These are phyloP conservation scores for Trilocha varians DNA, from an alignment of 2,888 invertebrate genomes.

Conservation along the genomic window DNA sequence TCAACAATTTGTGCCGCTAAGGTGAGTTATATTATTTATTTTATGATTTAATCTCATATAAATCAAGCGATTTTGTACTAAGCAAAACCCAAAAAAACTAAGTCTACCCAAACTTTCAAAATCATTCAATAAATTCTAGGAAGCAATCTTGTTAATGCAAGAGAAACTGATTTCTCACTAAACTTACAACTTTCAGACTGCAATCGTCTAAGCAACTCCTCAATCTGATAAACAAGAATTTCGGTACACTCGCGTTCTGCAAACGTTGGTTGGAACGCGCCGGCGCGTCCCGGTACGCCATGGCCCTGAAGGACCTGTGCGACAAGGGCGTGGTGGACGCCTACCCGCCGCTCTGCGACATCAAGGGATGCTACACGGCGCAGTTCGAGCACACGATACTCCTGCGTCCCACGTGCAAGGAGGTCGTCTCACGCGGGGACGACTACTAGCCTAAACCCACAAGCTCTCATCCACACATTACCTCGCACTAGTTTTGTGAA, in stretches of 20 bases:
- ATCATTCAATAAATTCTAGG: too few relatives aligned
- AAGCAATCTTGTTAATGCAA: too few relatives aligned
- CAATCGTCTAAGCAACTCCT: conserved; percentile 94
- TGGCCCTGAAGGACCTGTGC: conserved; percentile 98
- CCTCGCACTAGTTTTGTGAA: too few relatives aligned
- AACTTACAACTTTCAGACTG: conserved; percentile 73
- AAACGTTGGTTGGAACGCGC: conserved; percentile 98
- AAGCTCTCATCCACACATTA: too few relatives aligned
- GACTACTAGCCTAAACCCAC: conserved; percentile 92
- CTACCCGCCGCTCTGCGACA: conserved; percentile 98
- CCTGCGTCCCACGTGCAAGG: conserved; percentile 97
- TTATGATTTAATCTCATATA: not conserved
- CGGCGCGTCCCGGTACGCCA: conserved; percentile 97
- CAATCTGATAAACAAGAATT: conserved; percentile 95
- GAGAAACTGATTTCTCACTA: too few relatives aligned
- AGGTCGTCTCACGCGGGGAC: conserved; percentile 95
- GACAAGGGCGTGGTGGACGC: conserved; percentile 98
- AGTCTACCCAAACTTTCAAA: not conserved
- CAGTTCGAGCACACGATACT: conserved; percentile 99
- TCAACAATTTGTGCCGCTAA: conserved; percentile 90
- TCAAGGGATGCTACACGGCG: conserved; percentile 98
- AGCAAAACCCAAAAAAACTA: not conserved
- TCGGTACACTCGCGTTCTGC: conserved; percentile 98
- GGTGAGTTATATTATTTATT: conserved; percentile 56
- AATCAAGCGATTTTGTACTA: too few relatives aligned